Evolutionary conservation across 1,140 invertebrate species (phyloP), one percentile per base, ranked within the genome.

Genomic region (Scaptomyza pallida): DNA sequence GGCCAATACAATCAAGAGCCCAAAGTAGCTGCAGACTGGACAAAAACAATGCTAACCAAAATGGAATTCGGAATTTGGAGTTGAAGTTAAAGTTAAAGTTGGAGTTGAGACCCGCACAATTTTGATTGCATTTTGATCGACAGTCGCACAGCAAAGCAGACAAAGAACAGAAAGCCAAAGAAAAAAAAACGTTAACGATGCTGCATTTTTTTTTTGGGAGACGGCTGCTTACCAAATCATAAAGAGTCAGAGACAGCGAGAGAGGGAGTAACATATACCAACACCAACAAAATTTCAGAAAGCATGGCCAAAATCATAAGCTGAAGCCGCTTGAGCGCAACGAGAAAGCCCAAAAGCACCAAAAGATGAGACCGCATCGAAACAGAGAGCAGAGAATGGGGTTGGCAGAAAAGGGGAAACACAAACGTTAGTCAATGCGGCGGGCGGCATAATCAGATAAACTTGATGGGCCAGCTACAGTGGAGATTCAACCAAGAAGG

Each of bases 71-170:
- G 43, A 5, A 57, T 47, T 35, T 48, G 47, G 23, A 37, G 26
- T 55, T 56, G 40, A 16, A 62, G 47, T 26, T 5, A 26, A 5
- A 54, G 21, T 45, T 41, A 54, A 40, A 52, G 63, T 54, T 40
- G 13, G 23, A 19, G 40, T 56, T 17, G 45, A 43, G 51, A 59
- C 80, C 79, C 79, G 79, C 79, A 82, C 75, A 75, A 68, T 72
- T 86, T 86, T 86, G 81, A 86, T 86, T 86, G 81, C 81, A 86
- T 88, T 86, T 86, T 86, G 81, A 86, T 86, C 81, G 81, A 86
- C 82, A 73, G 72, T 71, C 68, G 47, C 61, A 80, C 61, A 78
- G 43, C 62, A 41, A 57, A 19, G 26, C 8, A 9, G 9, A 30
- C 6, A 30, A 30, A 30, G n/a, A 26, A 26, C 23, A 26, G 23